Evolutionary conservation across 2,888 invertebrate species (phyloP).

Genomic region (Drosophila anomelani): DNA sequence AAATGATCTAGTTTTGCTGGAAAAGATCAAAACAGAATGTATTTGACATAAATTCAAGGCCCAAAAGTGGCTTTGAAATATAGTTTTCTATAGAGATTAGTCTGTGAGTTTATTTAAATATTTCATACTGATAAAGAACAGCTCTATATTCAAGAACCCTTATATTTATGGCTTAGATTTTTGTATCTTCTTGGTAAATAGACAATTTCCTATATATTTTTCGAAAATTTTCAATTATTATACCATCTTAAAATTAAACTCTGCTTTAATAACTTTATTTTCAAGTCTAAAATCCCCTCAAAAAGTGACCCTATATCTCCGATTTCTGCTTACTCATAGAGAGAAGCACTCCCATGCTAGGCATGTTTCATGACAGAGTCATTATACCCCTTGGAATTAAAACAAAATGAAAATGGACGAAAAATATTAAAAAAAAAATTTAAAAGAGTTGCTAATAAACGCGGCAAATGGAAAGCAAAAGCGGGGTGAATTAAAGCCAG

Average conservation of each 20-base stretch:
- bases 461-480: slow-evolving; percentile 70
- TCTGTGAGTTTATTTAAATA: too few species aligned
- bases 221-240: background rate
- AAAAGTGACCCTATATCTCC: slow-evolving; percentile 14
- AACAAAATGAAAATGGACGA: slow-evolving; percentile 32
- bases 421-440: slow-evolving; percentile 14
- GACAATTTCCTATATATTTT: background rate
- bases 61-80: too few species aligned
- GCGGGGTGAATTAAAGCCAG: slow-evolving; percentile 52
- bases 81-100: too few species aligned
- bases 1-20: background rate
- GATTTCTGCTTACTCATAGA: slow-evolving; percentile 10
- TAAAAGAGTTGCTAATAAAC: slow-evolving; percentile 54
- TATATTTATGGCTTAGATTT: background rate
- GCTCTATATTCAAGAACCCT: too few species aligned
- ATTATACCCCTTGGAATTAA: slow-evolving; percentile 53
- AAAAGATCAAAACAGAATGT: background rate
- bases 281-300: background rate
- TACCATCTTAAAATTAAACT: background rate
- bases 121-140: too few species aligned
- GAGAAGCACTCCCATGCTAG: slow-evolving; percentile 1
- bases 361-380: slow-evolving; percentile 54
- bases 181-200: background rate
- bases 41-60: too few species aligned
- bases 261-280: background rate